Percentiles rank a stretch among this genome's conserved stretches.
These are phyloP conservation scores for Parthenolecanium corni DNA, from an alignment of 2,888 invertebrate species.

Conservation along the genomic window DNA sequence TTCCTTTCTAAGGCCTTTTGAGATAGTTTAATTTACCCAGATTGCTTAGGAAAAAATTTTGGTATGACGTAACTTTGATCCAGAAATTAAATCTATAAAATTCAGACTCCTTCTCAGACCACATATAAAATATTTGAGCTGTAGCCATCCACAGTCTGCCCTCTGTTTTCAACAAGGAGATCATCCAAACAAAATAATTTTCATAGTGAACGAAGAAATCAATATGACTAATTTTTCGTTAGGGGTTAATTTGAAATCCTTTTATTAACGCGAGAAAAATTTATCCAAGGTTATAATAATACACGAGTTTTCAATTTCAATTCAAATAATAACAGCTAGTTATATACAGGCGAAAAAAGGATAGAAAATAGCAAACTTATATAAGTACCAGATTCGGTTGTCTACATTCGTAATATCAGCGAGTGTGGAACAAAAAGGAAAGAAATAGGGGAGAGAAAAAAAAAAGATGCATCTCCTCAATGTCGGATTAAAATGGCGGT, in stretches of 20 bases:
- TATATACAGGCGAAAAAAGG: background rate
- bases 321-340: background rate
- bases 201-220: background rate
- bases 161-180: too few species aligned
- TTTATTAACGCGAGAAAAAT: constrained; percentile 9
- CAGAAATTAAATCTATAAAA: too few species aligned
- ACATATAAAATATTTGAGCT: too few species aligned
- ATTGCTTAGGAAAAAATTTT: too few species aligned
- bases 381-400: background rate
- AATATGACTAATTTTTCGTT: background rate
- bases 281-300: constrained; percentile 15
- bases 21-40: too few species aligned
- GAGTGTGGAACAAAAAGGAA: constrained; percentile 14
- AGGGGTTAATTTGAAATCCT: constrained; percentile 6
- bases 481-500: constrained; percentile 18
- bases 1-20: too few species aligned
- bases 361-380: constrained; percentile 1
- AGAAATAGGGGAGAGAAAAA: too few species aligned
- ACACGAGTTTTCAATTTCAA: background rate
- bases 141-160: too few species aligned
- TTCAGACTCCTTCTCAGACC: too few species aligned
- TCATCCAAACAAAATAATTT: too few species aligned
- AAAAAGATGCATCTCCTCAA: background rate
- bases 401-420: constrained; percentile 2
- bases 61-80: too few species aligned